Base-by-base conservation (phyloP, 2,888 invertebrate genomes). In the Steinernema scapterisci region DNA sequence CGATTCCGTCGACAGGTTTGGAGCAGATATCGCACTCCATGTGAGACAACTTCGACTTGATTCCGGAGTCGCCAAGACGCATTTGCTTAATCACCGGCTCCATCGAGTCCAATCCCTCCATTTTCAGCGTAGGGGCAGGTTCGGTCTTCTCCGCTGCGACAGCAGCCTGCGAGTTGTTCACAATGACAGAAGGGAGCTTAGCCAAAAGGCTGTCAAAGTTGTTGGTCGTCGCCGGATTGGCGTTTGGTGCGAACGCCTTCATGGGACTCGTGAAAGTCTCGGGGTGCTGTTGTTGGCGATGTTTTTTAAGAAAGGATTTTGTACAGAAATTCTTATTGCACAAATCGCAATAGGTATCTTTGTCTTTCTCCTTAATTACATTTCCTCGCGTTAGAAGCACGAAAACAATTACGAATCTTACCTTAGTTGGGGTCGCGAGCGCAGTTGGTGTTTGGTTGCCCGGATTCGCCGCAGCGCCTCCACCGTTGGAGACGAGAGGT, bases 361-460 rank as follows among this genome's bases (percentile, higher is more conserved):
- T 63, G 63, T 63, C 63, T 63, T 63, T 63, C 63, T 63, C 63
- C 63, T 63, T 63, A 63, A 63, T 63, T 63, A 38, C 63, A 63
- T 63, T 63, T 31, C 9, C 6, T 9, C 19, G 48, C 7, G 48
- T n/a, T 38, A 38, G 38, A 3, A 38, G 38, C 38, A n/a, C n/a
- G 63, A 63, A 63, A 16, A 27, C 31, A 63, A 63, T 25, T 7
- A n/a, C 31, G 16, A 25, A 1, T 3, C 16, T 23, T 54, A 63
- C 63, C 63, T 63, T 63, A 11, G 63, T 63, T n/a, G 63, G 63
- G 7, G 63, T 63, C 16, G 25, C 31, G 9, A 63, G 7, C 19
- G 63, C 31, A 7, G 9, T 63, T 11, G 63, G 63, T 63, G 63
- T 63, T 27, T 63, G 63, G 25, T 31, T 63, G 3, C 63, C 63